Evolutionary conservation across 2,113 vertebrate species (phyloP).

Genomic region (Paradoxurus hermaphroditus): DNA sequence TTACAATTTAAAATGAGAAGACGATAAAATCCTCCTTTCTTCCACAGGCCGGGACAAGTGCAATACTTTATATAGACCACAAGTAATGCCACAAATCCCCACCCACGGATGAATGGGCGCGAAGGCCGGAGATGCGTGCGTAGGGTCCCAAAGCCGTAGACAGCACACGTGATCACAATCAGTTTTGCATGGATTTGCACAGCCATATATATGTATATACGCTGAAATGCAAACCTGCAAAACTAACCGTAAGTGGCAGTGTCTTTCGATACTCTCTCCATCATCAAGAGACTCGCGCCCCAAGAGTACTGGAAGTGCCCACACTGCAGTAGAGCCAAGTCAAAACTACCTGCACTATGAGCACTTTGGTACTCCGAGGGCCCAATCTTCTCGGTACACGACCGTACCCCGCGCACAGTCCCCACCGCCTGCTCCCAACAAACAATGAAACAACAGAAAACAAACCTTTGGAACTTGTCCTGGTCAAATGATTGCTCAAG

Average conservation of each 20-base stretch:
- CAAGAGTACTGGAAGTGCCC: constrained; percentile 95
- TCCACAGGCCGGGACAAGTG: constrained; percentile 93
- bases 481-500: not conserved
- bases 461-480: constrained; percentile 3
- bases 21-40: constrained; percentile 81
- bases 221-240: constrained; percentile 98
- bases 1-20: constrained; percentile 28
- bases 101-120: constrained; percentile 84
- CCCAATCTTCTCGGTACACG: constrained; percentile 27
- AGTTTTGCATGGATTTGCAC: constrained; percentile 99
- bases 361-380: constrained; percentile 97
- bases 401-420: not conserved
- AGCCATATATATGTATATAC: constrained; percentile 81
- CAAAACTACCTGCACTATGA: constrained; percentile 98
- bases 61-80: constrained; percentile 86
- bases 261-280: constrained; percentile 50
- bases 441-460: not conserved
- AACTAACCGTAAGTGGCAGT: constrained; percentile 88
- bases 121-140: not conserved
- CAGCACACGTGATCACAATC: constrained; percentile 81
- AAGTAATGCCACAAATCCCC: constrained; percentile 91
- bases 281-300: constrained; percentile 76
- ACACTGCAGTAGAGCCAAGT: constrained; percentile 93
- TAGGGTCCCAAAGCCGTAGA: not conserved
- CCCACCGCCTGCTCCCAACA: not conserved